These are phyloP conservation scores for Diarsia mendica DNA, from an alignment of 2,888 invertebrate genomes.

Conservation along the genomic window DNA sequence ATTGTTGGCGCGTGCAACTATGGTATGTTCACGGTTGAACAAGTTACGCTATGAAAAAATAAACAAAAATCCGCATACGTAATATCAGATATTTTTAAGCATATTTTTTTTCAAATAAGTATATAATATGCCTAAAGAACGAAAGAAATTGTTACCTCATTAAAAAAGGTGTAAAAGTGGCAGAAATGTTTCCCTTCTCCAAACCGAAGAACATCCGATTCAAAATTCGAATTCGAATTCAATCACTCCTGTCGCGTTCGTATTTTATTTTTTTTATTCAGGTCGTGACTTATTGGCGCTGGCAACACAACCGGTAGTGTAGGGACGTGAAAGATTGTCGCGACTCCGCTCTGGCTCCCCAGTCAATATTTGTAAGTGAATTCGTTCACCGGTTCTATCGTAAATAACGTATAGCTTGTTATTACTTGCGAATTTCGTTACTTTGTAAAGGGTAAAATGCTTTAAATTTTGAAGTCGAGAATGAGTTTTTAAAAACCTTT, in stretches of 20 bases:
- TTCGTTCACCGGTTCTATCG: slow-evolving; percentile 56
- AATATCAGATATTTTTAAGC: background rate
- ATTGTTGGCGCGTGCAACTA: too few relatives aligned
- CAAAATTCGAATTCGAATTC: slow-evolving; percentile 41
- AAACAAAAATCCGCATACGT: background rate
- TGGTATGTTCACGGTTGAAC: too few relatives aligned
- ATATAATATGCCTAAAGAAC: background rate
- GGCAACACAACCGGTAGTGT: slow-evolving; percentile 50
- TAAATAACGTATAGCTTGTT: slow-evolving; percentile 62
- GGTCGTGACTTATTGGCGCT: slow-evolving; percentile 47
- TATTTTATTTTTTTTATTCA: slow-evolving; percentile 39
- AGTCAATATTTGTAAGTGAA: slow-evolving; percentile 69
- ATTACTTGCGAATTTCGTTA: slow-evolving; percentile 40
- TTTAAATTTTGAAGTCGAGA: background rate
- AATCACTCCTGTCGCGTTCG: slow-evolving; percentile 28
- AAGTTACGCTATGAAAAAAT: background rate
- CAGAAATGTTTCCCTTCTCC: background rate
- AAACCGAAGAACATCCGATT: slow-evolving; percentile 3
- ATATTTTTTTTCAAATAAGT: background rate
- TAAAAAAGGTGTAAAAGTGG: background rate
- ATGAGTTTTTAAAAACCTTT: background rate
- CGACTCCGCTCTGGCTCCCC: slow-evolving; percentile 45
- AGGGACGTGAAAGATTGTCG: slow-evolving; percentile 57
- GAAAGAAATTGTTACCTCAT: background rate
- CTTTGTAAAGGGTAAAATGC: background rate